Base-by-base conservation (phyloP, 2,113 vertebrate genomes). In the Saccopteryx bilineata region DNA sequence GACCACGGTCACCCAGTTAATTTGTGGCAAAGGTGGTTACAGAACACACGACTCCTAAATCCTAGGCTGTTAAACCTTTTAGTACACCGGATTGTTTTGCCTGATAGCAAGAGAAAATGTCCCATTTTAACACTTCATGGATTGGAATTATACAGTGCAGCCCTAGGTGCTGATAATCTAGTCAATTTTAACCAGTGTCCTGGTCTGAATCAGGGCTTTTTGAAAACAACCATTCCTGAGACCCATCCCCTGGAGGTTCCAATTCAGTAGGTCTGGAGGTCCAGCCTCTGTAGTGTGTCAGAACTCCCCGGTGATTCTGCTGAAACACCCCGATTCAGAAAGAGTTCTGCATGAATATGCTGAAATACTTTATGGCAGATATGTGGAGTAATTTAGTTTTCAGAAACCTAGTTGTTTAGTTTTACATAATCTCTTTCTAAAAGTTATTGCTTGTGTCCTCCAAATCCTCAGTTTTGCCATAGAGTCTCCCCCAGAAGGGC, bases 361-460 rank as follows among this genome's bases (percentile, higher is more conserved):
- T 88, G 71, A 61, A 68, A 87, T 84, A 81, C 92, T 65, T 83
- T 69, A 89, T 48, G 63, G 46, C 63, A 46, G 78, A 83, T 63
- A 11, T 81, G 56, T 56, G 23, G 54, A 66, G 19, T 69, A 72
- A 76, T 46, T 92, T 92, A 72, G 24, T 92, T 46, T 14, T 83
- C 82, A 92, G 81, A 96, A 94, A 58, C 78, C 54, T 66, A 24
- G 71, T 92, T 87, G 48, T 94, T 92, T 93, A 78, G 50, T 81
- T 88, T 91, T 84, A 52, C 69, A 74, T 91, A 69, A 33, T 76
- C 90, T 54, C 14, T 54, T 71, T 78, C 78, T 79, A 46, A 89
- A 94, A 94, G 72, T 88, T 92, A 91, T 28, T 89, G 68, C 58
- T 76, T 76, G 17, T 76, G 9, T 92, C 89, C 71, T 87, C 58